Evolutionary conservation across 1,140 invertebrate genomes (phyloP).

Genomic region (Drosophila ambigua): DNA sequence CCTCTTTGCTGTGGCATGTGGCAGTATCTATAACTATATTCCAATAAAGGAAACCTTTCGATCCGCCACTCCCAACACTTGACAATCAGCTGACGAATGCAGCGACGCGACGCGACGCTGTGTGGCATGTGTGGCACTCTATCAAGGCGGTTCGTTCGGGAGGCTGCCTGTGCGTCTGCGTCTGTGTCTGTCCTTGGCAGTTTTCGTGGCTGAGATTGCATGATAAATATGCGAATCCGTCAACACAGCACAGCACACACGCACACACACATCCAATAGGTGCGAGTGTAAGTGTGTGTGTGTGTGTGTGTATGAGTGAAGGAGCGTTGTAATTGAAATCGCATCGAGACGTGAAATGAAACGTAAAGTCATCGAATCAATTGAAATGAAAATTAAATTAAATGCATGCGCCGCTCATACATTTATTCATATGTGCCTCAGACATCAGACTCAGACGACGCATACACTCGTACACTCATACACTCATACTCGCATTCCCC

Average conservation of each 20-base stretch:
- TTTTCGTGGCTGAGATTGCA: constrained; percentile 21
- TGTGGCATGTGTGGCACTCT: neutral
- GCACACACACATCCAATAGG: constrained; percentile 19
- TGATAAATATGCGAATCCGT: constrained; percentile 55
- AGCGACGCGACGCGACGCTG: neutral
- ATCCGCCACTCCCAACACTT: neutral
- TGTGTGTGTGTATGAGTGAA: constrained; percentile 18
- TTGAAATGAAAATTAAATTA: constrained; percentile 83
- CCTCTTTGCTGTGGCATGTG: too few relatives aligned
- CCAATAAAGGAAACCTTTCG: too few relatives aligned
- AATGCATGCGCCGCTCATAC: constrained; percentile 77
- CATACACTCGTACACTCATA: constrained; percentile 21
- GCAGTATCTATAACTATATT: too few relatives aligned
- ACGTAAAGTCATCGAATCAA: constrained; percentile 82
- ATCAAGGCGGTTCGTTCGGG: neutral
- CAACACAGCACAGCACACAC: constrained; percentile 37
- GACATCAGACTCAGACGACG: constrained; percentile 19
- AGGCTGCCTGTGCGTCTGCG: neutral
- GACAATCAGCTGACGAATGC: neutral
- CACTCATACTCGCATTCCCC: constrained; percentile 20
- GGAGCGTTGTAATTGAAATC: constrained; percentile 75
- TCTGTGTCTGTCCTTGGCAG: constrained; percentile 8
- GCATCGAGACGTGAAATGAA: constrained; percentile 80
- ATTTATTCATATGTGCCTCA: constrained; percentile 69
- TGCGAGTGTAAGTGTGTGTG: constrained; percentile 12